A percentile compares a stretch with the other conserved stretches of the same genome.
These are phyloP conservation scores for Gobio occitaniae DNA, from an alignment of 2,797 vertebrate genomes.

Conservation along the genomic window DNA sequence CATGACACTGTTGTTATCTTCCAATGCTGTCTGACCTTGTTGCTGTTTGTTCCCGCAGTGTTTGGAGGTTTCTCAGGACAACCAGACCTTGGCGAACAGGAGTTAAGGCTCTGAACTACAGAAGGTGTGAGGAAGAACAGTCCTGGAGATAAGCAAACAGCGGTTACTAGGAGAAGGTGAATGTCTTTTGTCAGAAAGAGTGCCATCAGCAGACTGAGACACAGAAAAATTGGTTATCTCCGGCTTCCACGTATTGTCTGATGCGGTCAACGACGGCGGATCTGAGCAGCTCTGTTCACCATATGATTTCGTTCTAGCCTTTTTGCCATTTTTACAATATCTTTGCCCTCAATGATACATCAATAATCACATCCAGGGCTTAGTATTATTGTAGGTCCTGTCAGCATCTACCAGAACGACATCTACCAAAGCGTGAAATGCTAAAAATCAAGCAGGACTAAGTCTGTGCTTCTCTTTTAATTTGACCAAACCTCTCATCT, in stretches of 20 bases:
- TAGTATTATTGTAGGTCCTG: not conserved
- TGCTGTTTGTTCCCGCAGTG: constrained; percentile 64
- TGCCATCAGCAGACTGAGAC: constrained; percentile 17
- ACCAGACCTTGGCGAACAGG: constrained; percentile 58
- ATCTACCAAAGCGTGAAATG: not conserved
- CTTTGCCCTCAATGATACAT: not conserved
- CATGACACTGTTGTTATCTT: constrained; percentile 26
- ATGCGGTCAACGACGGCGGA: not conserved
- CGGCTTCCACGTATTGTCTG: not conserved
- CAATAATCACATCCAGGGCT: not conserved
- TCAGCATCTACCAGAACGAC: not conserved
- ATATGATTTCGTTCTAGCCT: not conserved
- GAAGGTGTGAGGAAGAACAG: constrained; percentile 20
- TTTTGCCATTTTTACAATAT: constrained; percentile 5
- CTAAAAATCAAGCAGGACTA: constrained; percentile 47
- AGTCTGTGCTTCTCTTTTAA: constrained; percentile 64
- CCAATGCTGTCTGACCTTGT: constrained; percentile 56
- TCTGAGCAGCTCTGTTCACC: not conserved
- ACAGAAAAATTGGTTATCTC: constrained; percentile 20
- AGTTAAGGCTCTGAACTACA: constrained; percentile 26
- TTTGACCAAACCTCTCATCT: constrained; percentile 69
- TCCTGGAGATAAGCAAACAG: constrained; percentile 22
- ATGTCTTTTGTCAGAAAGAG: constrained; percentile 21
- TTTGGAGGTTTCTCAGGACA: constrained; percentile 59
- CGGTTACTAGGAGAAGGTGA: constrained; percentile 32